A percentile compares a stretch with the other conserved stretches of the same genome.
Evolutionary conservation across 1,140 invertebrate species (phyloP).

Genomic region (Eupeodes corollae): DNA sequence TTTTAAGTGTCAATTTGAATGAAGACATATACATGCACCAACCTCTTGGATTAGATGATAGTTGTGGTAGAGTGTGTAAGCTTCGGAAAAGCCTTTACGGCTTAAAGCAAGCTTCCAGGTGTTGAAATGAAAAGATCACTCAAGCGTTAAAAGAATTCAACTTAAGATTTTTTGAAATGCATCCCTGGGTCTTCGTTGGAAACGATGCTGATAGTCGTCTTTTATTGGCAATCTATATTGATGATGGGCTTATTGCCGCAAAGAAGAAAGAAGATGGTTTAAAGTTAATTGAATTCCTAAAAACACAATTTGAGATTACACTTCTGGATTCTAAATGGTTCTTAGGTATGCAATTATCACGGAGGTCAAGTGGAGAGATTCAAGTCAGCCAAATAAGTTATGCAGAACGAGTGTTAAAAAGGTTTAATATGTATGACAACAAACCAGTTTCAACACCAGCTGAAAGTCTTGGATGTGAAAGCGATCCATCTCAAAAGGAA

Average conservation of each 20-base stretch:
- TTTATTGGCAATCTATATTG: slow-evolving; percentile 38
- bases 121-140: slow-evolving; percentile 28
- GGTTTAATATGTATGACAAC: slow-evolving; percentile 21
- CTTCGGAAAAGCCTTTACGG: slow-evolving; percentile 36
- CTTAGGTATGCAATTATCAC: neutral
- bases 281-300: slow-evolving; percentile 16
- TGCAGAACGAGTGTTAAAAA: slow-evolving; percentile 24
- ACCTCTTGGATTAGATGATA: slow-evolving; percentile 22
- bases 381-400: slow-evolving; percentile 28
- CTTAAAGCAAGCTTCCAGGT: slow-evolving; percentile 36
- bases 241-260: slow-evolving; percentile 37
- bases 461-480: slow-evolving; percentile 2
- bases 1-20: slow-evolving; percentile 32
- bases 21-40: slow-evolving; percentile 33
- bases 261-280: slow-evolving; percentile 10
- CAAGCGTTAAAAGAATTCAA: slow-evolving; percentile 23
- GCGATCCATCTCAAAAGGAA: neutral
- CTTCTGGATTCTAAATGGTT: slow-evolving; percentile 13
- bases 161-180: slow-evolving; percentile 24
- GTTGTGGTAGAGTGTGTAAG: slow-evolving; percentile 15
- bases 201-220: slow-evolving; percentile 14
- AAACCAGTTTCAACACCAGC: slow-evolving; percentile 19
- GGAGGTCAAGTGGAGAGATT: slow-evolving; percentile 5
- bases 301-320: slow-evolving; percentile 20
- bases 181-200: slow-evolving; percentile 33